phyloP scores from a whole-genome alignment of 2,888 invertebrate genomes.

The Diadegma fenestrale region DNA sequence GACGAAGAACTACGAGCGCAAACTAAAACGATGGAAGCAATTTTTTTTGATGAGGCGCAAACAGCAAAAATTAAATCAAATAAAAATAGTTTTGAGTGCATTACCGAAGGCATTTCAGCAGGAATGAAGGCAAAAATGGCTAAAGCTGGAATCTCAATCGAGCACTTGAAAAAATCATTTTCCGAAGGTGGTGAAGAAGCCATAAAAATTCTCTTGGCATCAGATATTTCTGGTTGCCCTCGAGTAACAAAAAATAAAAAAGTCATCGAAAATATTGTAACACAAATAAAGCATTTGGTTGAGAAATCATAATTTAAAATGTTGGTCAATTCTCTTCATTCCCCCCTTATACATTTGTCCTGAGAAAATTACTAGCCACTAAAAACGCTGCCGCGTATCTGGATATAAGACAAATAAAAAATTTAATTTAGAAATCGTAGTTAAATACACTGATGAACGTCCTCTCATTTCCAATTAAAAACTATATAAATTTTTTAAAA shows the following conservation, averaged over 20 bases:
- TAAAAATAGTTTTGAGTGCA: neutral
- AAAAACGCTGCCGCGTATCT: neutral
- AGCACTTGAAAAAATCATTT: conserved; percentile 41
- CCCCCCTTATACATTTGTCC: neutral
- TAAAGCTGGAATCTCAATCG: conserved; percentile 40
- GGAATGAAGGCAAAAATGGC: conserved; percentile 52
- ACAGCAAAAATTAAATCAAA: neutral
- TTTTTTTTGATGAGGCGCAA: conserved; percentile 2
- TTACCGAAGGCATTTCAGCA: conserved; percentile 29
- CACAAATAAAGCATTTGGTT: neutral
- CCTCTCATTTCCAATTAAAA: neutral
- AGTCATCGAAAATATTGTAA: neutral
- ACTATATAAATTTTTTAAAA: too few species aligned
- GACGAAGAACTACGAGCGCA: conserved; percentile 17
- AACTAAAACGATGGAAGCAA: neutral
- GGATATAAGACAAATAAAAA: neutral
- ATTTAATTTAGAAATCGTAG: neutral
- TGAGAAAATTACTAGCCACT: neutral
- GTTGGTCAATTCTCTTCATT: neutral
- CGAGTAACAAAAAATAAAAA: conserved; percentile 40
- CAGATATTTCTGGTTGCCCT: conserved; percentile 22
- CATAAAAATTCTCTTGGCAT: conserved; percentile 34
- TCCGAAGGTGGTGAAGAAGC: conserved; percentile 24
- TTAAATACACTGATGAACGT: neutral
- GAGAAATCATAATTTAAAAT: neutral